phyloP scores from a whole-genome alignment of 2,797 vertebrate species.

The Chaetophractus vellerosus region DNA sequence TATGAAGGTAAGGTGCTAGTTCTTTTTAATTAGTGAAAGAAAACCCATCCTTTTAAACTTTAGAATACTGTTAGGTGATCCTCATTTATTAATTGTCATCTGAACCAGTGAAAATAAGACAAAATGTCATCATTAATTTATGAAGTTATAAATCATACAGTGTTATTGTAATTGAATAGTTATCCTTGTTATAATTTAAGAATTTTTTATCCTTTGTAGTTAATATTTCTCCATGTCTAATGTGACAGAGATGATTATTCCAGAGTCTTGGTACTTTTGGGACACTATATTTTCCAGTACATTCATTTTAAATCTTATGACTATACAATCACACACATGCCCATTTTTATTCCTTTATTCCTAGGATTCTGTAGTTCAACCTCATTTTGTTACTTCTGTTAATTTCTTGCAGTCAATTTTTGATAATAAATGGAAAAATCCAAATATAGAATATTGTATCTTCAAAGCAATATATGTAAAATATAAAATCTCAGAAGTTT shows the following conservation, averaged over 20 bases:
- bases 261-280: not conserved
- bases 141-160: not conserved
- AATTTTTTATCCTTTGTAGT: not conserved
- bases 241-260: constrained; percentile 16
- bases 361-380: constrained; percentile 78
- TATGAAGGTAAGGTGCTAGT: not conserved
- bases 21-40: not conserved
- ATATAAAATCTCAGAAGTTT: not conserved
- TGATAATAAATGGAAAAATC: constrained; percentile 87
- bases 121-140: not conserved
- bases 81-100: not conserved
- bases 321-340: not conserved
- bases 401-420: constrained; percentile 83
- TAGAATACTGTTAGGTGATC: not conserved
- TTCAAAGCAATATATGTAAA: not conserved
- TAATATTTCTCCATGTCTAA: not conserved
- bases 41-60: constrained; percentile 16
- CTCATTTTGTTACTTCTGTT: constrained; percentile 75
- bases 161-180: constrained; percentile 6
- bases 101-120: constrained; percentile 12
- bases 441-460: constrained; percentile 61
- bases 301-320: not conserved
- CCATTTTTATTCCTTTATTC: not conserved
- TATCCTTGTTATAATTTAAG: not conserved
- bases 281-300: not conserved